These are phyloP conservation scores for Lasaia peninsularis DNA, from an alignment of 1,140 invertebrate species.

Conservation along the genomic window DNA sequence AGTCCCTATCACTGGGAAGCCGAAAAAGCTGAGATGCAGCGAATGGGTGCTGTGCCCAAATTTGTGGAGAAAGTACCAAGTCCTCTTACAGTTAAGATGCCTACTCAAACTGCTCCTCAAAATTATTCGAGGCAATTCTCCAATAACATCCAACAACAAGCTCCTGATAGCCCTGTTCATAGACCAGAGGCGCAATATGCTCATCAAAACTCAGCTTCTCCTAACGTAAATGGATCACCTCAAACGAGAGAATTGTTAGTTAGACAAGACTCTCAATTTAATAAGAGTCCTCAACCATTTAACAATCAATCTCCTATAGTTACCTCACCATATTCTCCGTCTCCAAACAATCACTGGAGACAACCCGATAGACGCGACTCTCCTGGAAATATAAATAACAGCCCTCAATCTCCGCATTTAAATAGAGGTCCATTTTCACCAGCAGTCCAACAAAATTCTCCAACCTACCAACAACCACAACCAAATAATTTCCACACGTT, in stretches of 20 bases:
- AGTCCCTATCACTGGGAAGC: slow-evolving; percentile 76
- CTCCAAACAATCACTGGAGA: slow-evolving; percentile 61
- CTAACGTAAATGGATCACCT: slow-evolving; percentile 48
- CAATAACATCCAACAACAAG: slow-evolving; percentile 51
- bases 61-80: slow-evolving; percentile 68
- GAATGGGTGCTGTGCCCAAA: slow-evolving; percentile 62
- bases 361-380: slow-evolving; percentile 67
- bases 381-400: slow-evolving; percentile 37
- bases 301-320: slow-evolving; percentile 47
- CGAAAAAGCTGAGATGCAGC: slow-evolving; percentile 60
- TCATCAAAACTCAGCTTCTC: slow-evolving; percentile 46
- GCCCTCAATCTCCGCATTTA: slow-evolving; percentile 45
- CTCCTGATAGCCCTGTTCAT: slow-evolving; percentile 68
- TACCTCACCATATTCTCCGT: slow-evolving; percentile 53
- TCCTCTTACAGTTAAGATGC: slow-evolving; percentile 68
- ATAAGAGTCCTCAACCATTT: slow-evolving; percentile 72
- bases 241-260: slow-evolving; percentile 65
- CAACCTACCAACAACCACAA: slow-evolving; percentile 42
- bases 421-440: slow-evolving; percentile 59
- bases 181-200: slow-evolving; percentile 72
- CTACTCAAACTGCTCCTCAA: slow-evolving; percentile 58
- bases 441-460: slow-evolving; percentile 39
- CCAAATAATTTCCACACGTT: slow-evolving; percentile 55
- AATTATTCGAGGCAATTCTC: slow-evolving; percentile 55
- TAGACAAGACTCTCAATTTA: slow-evolving; percentile 74